Evolutionary conservation across 2,113 vertebrate species (phyloP), one percentile per base, ranked within the genome.

Genomic region (Ariopsis seemanni): DNA sequence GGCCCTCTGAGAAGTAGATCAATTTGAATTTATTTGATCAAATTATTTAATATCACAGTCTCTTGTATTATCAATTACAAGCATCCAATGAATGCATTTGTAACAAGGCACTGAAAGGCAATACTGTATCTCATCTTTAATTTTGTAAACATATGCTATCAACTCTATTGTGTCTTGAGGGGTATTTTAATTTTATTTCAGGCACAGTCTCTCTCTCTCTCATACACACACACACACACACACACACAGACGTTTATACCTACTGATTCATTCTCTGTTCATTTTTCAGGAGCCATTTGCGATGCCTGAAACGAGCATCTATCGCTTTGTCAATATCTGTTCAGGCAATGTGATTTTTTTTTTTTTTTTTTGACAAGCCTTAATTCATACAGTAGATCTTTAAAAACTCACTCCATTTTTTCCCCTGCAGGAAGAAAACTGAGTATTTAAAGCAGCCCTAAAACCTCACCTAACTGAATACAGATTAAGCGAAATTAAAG

Each of bases 131-230:
- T 69, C 75, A 87, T 85, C 42, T 81, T 89, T 72, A 30, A 72
- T 63, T 87, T 87, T 58, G 83, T 22, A 62, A 72, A 52, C 60
- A 63, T 63, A 72, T 85, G 55, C 77, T 48, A 87, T 69, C 67
- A 25, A 50, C 27, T 65, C 88, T 86, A 82, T 75, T 84, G 84
- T 71, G 78, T 86, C 86, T 88, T 89, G 88, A 91, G 91, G 89
- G 77, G 89, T 55, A 15, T 6, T n/a, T 78, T 27, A 25, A 27
- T 78, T 78, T 27, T 78, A 78, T 55, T 78, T 55, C 75, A 17
- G 50, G 4, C 52, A 27, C 72, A 25, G 9, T 25, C 20, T 25
- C 20, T 25, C 42, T 14, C 30, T 20, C 71, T 2, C 69, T 8
- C 85, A 58, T 55, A 58, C 69, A 82, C n/a, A 55, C 57, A 63